A percentile compares a stretch with the other conserved stretches of the same genome.
Evolutionary conservation across 2,797 vertebrate genomes (phyloP).

Genomic region (Halcyon leucocephala): DNA sequence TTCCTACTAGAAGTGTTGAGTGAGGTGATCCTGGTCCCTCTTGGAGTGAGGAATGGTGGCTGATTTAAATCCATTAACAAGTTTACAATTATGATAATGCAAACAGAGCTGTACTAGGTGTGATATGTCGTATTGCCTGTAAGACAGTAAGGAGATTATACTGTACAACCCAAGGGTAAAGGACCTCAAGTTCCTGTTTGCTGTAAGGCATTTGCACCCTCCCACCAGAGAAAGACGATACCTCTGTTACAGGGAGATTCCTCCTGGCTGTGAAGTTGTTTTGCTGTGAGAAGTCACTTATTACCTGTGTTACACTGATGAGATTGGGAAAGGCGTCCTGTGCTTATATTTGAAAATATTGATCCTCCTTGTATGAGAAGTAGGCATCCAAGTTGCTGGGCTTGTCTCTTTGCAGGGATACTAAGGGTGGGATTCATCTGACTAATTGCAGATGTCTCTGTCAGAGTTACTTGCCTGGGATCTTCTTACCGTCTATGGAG

Average conservation of each 20-base stretch:
- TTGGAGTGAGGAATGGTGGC: not conserved
- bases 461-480: not conserved
- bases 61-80: not conserved
- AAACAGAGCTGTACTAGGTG: not conserved
- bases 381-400: not conserved
- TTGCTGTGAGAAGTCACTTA: not conserved
- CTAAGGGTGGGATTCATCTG: not conserved
- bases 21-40: not conserved
- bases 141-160: not conserved
- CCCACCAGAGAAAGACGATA: not conserved
- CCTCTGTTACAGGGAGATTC: not conserved
- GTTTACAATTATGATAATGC: accelerated
- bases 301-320: not conserved
- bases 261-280: not conserved
- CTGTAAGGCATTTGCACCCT: not conserved
- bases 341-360: not conserved
- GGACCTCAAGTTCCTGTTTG: not conserved
- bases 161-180: not conserved
- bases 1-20: not conserved
- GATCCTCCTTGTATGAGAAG: not conserved
- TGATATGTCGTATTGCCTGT: not conserved
- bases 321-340: not conserved
- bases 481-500: not conserved
- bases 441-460: not conserved
- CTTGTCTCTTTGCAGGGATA: not conserved